Evolutionary conservation across 2,888 invertebrate genomes (phyloP).

Genomic region (Dasysyrphus albostriatus): DNA sequence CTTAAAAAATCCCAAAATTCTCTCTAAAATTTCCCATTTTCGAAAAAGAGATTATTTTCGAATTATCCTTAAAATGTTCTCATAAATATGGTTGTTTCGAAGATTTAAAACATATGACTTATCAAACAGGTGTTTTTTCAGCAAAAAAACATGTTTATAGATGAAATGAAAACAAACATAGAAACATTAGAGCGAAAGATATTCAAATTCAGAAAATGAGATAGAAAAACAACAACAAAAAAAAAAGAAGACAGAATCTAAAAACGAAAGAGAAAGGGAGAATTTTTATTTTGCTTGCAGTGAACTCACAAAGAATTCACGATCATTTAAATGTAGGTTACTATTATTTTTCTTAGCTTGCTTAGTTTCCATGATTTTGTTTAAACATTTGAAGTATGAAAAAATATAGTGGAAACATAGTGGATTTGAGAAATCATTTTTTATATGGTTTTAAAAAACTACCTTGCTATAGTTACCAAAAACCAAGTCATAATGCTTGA

Average conservation of each 20-base stretch:
- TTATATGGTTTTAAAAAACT: no score
- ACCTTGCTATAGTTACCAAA: no score
- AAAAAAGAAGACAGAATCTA: not conserved
- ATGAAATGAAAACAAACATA: not conserved
- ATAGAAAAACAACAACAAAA: no score
- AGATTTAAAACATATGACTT: constrained; percentile 1
- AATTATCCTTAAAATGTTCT: constrained; percentile 9
- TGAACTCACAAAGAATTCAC: constrained; percentile 1
- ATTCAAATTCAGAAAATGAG: not conserved
- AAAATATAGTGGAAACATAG: no score
- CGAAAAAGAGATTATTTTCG: constrained; percentile 9
- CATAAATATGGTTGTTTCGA: not conserved
- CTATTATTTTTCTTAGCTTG: no score
- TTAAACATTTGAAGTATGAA: no score
- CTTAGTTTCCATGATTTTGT: no score
- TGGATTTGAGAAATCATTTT: no score
- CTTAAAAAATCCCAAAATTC: constrained; percentile 1
- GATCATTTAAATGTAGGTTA: no score
- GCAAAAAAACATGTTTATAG: not conserved
- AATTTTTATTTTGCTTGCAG: not conserved
- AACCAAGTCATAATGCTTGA: no score
- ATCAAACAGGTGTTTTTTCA: constrained; percentile 13
- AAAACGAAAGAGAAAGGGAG: not conserved
- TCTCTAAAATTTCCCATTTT: constrained; percentile 15
- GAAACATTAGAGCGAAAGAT: no score